These are phyloP conservation scores for Rutilus rutilus DNA, from an alignment of 2,113 vertebrate genomes.

Conservation along the genomic window DNA sequence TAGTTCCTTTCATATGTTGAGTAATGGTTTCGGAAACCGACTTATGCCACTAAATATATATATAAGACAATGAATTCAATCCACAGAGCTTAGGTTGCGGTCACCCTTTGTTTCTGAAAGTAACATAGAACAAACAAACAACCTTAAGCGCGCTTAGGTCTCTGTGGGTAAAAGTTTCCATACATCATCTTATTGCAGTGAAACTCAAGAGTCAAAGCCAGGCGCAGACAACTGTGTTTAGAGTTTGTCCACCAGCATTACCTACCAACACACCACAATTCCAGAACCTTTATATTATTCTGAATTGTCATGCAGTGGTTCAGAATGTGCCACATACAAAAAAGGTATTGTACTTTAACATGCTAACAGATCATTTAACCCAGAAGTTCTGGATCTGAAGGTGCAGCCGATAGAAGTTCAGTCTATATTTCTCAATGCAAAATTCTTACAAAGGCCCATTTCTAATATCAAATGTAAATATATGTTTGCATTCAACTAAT, in stretches of 20 bases:
- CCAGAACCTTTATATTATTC: not conserved
- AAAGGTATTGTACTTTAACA: too few species aligned
- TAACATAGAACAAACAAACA: conserved; percentile 19
- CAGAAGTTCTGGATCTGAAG: not conserved
- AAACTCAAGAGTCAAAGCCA: not conserved
- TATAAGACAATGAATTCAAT: not conserved
- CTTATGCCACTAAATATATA: not conserved
- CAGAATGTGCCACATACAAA: not conserved
- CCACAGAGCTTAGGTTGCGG: not conserved
- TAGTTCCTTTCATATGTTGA: not conserved
- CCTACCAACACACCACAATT: not conserved
- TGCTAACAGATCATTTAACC: not conserved
- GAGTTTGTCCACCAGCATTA: not conserved
- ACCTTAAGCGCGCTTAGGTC: not conserved
- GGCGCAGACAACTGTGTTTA: not conserved
- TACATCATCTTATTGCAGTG: not conserved
- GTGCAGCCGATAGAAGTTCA: not conserved
- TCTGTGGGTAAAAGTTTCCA: conserved; percentile 49
- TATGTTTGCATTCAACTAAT: not conserved
- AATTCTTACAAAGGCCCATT: not conserved
- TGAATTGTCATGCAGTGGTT: not conserved
- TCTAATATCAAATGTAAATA: not conserved
- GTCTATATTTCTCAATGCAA: not conserved
- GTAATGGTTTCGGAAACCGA: not conserved
- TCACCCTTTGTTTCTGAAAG: conserved; percentile 22